Evolutionary conservation across 1,140 invertebrate species (phyloP), one percentile per base, ranked within the genome.

Genomic region (Drosophila equinoxialis): DNA sequence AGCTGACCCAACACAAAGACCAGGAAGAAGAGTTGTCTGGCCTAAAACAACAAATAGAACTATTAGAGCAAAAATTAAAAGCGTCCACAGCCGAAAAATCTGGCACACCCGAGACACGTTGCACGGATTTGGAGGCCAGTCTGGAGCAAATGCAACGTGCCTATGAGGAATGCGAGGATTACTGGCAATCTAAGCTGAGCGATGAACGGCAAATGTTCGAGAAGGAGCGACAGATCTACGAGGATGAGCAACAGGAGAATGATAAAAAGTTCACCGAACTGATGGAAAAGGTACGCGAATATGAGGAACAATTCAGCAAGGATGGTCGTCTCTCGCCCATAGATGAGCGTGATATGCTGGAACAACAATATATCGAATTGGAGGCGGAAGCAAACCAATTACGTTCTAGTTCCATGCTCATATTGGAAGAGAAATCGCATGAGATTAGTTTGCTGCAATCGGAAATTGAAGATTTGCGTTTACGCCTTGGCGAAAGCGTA

Each of bases 161-260:
- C 77, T 97, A 96, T 82, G 96, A 97, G 76, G 94, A 95, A 71
- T 96, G 96, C 82, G 97, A 97, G 91, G 96, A 97, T 85, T 97
- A 97, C 92, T 97, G 96, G 96, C 93, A 94, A 17, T 91, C 90
- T 6, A 97, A 97, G 92, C 91, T 97, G 35, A 94, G 96, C 54
- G 96, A 97, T 68, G 97, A 97, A 90, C 93, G 96, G 33, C 94
- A 94, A 68, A 87, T 95, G 39, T 96, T 95, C 79, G 95, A 96
- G 61, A 94, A 95, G 71, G 96, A 97, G 90, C 93, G 96, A 41
- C 94, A 94, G 71, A 91, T 95, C 48, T 96, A 95, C 81, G 95
- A 96, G 68, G 94, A 95, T 65, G 96, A 97, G 83, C 96, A 96
- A 91, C 94, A 94, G 72, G 94, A 95, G 11, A 96, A 94, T 62